phyloP scores from a whole-genome alignment of 2,888 invertebrate species.

The Aspidiotus destructor region DNA sequence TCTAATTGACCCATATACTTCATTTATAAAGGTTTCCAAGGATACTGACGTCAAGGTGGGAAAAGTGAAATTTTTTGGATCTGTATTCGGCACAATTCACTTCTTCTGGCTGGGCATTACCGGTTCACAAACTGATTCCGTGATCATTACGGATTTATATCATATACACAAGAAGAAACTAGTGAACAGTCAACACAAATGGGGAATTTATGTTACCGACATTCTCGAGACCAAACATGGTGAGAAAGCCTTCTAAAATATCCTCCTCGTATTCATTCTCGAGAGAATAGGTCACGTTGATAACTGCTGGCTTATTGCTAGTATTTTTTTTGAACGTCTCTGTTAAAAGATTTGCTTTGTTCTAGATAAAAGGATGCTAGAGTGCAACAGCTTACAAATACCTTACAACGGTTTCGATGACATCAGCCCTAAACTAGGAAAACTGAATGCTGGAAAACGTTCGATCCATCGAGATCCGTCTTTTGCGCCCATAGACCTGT shows the following conservation, averaged over 20 bases:
- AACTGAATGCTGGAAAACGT: constrained; percentile 54
- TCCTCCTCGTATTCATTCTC: too few relatives aligned
- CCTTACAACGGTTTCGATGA: constrained; percentile 76
- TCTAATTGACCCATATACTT: background rate
- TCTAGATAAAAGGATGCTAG: constrained; percentile 56
- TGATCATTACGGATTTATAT: constrained; percentile 68
- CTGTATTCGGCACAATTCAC: constrained; percentile 60
- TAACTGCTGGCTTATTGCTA: background rate
- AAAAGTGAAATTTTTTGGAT: constrained; percentile 63
- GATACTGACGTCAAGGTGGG: constrained; percentile 66
- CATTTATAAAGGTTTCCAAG: constrained; percentile 38
- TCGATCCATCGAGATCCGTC: constrained; percentile 60
- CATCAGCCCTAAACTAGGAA: constrained; percentile 63
- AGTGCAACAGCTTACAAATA: constrained; percentile 73
- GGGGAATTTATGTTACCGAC: constrained; percentile 84
- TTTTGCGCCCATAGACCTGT: constrained; percentile 61
- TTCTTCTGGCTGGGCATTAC: constrained; percentile 55
- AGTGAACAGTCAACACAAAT: constrained; percentile 58
- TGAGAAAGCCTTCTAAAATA: constrained; percentile 36
- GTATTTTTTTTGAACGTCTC: background rate
- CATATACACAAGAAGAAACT: constrained; percentile 51
- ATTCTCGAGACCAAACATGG: constrained; percentile 64
- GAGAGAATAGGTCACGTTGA: background rate
- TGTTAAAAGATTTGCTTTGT: constrained; percentile 22
- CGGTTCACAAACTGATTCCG: constrained; percentile 57